These are phyloP conservation scores for Homarus gammarus DNA, from an alignment of 2,888 invertebrate genomes.

Conservation along the genomic window DNA sequence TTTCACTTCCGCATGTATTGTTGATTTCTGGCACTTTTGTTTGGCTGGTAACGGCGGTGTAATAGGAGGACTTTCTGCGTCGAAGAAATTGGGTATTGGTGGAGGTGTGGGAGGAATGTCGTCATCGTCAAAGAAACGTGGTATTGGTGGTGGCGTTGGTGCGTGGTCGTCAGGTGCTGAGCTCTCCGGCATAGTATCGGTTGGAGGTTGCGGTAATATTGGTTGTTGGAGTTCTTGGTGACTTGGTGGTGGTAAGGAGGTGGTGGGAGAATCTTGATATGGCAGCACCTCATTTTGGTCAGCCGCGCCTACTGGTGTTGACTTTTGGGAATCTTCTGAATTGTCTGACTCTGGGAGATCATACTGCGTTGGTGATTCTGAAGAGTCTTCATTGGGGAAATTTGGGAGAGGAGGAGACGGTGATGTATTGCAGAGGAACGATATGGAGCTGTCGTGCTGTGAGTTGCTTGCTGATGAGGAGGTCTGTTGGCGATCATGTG, in stretches of 20 bases:
- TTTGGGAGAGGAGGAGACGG: slow-evolving; percentile 63
- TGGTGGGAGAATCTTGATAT: background rate
- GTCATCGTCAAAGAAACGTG: slow-evolving; percentile 55
- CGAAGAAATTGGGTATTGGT: slow-evolving; percentile 64
- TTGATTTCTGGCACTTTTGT: background rate
- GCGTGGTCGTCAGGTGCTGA: background rate
- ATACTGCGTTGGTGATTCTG: slow-evolving; percentile 44
- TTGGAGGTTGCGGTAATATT: background rate
- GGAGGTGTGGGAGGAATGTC: slow-evolving; percentile 58
- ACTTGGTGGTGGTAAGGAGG: background rate
- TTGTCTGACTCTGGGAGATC: slow-evolving; percentile 53
- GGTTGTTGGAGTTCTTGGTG: background rate
- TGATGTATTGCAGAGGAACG: slow-evolving; percentile 36
- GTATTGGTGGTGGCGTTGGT: slow-evolving; percentile 57
- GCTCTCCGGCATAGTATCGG: background rate
- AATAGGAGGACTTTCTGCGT: slow-evolving; percentile 41
- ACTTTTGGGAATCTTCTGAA: slow-evolving; percentile 37
- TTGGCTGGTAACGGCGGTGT: slow-evolving; percentile 19
- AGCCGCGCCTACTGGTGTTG: slow-evolving; percentile 17
- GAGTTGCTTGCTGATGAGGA: slow-evolving; percentile 40
- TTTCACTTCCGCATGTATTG: background rate
- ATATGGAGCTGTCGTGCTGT: slow-evolving; percentile 45
- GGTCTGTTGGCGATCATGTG: slow-evolving; percentile 21
- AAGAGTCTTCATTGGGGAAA: slow-evolving; percentile 51
- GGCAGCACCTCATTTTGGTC: slow-evolving; percentile 14